Percentiles rank a stretch among this genome's conserved stretches.
Conservation (phyloP, 2,888 invertebrate species). For the Eucera pruinosa region DNA sequence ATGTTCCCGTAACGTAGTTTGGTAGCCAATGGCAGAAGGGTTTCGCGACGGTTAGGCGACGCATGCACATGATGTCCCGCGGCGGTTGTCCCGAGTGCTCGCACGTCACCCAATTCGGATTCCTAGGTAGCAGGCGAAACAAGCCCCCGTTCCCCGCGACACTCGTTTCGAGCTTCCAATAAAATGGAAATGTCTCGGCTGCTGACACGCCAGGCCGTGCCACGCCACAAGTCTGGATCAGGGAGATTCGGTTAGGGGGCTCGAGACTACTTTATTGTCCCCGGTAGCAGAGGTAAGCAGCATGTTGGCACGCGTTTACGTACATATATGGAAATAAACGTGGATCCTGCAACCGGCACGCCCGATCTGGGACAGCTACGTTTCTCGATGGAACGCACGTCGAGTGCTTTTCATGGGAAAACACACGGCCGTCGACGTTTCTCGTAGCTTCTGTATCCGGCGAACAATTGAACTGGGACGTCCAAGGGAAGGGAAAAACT, state of each 20-base stretch:
- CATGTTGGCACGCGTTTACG: conserved; percentile 63
- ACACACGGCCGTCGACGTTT: conserved; percentile 18
- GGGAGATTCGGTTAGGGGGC: conserved; percentile 35
- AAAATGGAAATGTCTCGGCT: conserved; percentile 82
- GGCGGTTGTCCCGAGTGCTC: conserved; percentile 65
- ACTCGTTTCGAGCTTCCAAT: conserved; percentile 79
- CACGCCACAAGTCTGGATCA: conserved; percentile 2
- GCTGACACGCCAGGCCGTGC: conserved; percentile 67
- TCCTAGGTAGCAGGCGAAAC: conserved; percentile 73
- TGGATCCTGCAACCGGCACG: conserved; percentile 32
- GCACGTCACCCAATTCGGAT: conserved; percentile 81
- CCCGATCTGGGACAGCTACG: conserved; percentile 48
- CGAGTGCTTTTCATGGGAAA: conserved; percentile 64
- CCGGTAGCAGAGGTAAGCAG: conserved; percentile 56
- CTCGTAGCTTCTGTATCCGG: conserved; percentile 36
- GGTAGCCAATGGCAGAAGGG: conserved; percentile 6
- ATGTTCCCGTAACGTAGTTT: no score
- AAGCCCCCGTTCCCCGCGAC: conserved; percentile 63
- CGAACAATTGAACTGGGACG: conserved; percentile 55
- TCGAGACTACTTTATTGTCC: conserved; percentile 67
- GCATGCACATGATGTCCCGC: conserved; percentile 75
- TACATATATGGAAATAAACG: conserved; percentile 61
- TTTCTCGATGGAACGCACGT: conserved; percentile 61
- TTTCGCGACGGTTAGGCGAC: conserved; percentile 46
- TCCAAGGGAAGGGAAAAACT: neutral